Evolutionary conservation across 1,140 invertebrate genomes (phyloP).

Genomic region (Drosophila mojavensis): DNA sequence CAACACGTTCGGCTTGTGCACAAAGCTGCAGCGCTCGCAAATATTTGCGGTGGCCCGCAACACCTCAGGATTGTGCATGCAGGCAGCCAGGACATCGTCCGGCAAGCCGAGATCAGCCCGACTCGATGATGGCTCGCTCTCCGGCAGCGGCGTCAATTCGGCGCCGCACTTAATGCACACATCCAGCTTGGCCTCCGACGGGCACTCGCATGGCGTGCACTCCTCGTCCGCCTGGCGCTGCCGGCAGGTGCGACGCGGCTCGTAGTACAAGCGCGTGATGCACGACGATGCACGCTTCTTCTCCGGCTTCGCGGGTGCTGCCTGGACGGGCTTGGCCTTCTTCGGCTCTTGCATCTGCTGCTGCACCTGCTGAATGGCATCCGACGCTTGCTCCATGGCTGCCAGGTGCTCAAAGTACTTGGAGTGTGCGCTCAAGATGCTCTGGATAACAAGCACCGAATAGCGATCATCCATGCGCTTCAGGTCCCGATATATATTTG

Average conservation of each 20-base stretch:
- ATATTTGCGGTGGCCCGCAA: slow-evolving; percentile 16
- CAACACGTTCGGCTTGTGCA: slow-evolving; percentile 21
- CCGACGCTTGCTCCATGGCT: not conserved
- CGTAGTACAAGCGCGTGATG: slow-evolving; percentile 35
- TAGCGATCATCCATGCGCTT: slow-evolving; percentile 13
- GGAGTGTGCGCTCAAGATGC: not conserved
- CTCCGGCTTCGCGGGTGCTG: no score
- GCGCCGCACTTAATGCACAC: not conserved
- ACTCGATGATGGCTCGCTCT: not conserved
- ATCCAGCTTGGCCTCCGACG: not conserved
- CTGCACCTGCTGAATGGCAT: not conserved
- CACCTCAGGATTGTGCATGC: slow-evolving; percentile 34
- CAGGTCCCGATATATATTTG: not conserved
- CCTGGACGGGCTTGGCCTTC: not conserved
- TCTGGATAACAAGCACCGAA: not conserved
- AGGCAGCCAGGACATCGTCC: slow-evolving; percentile 39
- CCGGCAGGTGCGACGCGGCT: slow-evolving; percentile 46
- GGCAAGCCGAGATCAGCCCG: slow-evolving; percentile 13
- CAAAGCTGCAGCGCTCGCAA: slow-evolving; percentile 42
- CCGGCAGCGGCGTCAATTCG: not conserved
- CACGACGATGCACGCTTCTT: not conserved
- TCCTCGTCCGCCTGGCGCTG: slow-evolving; percentile 1
- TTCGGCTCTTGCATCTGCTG: not conserved
- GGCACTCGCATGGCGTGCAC: not conserved
- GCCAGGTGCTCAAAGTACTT: not conserved